phyloP scores from a whole-genome alignment of 1,140 invertebrate genomes.

The Neomicropteryx cornuta region DNA sequence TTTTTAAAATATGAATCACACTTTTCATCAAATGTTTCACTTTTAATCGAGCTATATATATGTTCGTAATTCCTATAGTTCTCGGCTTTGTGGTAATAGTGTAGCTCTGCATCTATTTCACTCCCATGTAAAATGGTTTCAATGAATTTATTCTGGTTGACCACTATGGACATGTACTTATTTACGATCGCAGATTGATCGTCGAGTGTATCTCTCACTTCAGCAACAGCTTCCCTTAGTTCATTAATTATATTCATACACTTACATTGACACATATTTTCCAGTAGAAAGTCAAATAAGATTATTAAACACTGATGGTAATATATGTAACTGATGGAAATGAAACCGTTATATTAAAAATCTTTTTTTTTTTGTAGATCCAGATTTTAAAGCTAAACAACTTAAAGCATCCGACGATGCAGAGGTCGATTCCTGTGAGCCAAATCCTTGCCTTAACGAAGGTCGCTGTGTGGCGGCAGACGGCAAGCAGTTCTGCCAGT shows the following conservation, averaged over 20 bases:
- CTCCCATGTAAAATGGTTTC: too few relatives aligned
- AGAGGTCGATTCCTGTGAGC: conserved; percentile 49
- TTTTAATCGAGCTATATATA: conserved; percentile 1
- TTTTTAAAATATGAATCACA: background rate
- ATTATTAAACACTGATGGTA: background rate
- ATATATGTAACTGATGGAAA: conserved; percentile 3
- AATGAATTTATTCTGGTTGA: too few relatives aligned
- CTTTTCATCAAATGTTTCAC: conserved; percentile 1
- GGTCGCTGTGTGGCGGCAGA: conserved; percentile 47
- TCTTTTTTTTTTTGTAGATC: conserved; percentile 32
- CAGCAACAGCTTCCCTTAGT: too few relatives aligned
- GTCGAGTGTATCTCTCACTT: too few relatives aligned
- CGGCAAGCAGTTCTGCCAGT: conserved; percentile 46
- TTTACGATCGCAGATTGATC: too few relatives aligned
- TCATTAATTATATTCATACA: too few relatives aligned
- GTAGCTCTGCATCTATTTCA: background rate
- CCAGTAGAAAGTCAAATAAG: background rate
- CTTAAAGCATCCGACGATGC: conserved; percentile 39
- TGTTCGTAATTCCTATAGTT: too few relatives aligned
- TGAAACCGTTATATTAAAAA: too few relatives aligned
- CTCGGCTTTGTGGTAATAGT: background rate
- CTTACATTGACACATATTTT: too few relatives aligned
- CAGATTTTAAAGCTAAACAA: conserved; percentile 47
- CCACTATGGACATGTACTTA: too few relatives aligned
- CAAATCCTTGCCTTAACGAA: conserved; percentile 56